Evolutionary conservation across 2,113 vertebrate genomes (phyloP), one percentile per base, ranked within the genome.

Genomic region (Eira barbara): DNA sequence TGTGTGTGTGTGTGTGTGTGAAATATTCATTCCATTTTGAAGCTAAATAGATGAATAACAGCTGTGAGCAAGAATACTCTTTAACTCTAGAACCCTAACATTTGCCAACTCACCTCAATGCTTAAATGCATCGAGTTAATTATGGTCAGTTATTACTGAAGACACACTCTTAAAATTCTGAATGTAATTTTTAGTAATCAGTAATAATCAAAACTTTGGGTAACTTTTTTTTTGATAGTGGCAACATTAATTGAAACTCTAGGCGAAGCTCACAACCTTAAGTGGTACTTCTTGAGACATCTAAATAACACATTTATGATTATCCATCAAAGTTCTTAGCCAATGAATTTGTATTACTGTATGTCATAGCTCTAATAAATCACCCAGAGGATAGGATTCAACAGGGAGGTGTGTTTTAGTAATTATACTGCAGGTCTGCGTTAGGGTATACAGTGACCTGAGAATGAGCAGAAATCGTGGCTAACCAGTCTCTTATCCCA

Each of bases 221-320:
- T 89, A 27, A 78, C 12, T 65, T 74, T 47, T 74, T 47, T 89
- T 94, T 71, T 49, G 14, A 91, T 86, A 88, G 34, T 80, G 25
- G 5, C 52, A 73, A 14, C 10, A 34, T 81, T 91, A 67, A 78
- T 76, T 80, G 47, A 88, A 94, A 81, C 65, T 78, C 0, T 85
- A 36, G 95, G 10, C 57, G 15, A 88, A 82, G 17, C 45, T 91
- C 39, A 92, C 88, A 83, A 27, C 4, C 93, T 83, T 17, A 87
- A 57, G 9, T 82, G 39, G 7, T 90, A 69, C 7, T 2, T 86
- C 23, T 89, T 94, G 57, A 97, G 55, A 90, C 14, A 74, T 85
- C 10, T 91, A 86, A 95, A 45, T 95, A 94, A 96, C 27, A 69
- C 15, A 73, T 91, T 94, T 76, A 55, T 94, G 29, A 91, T 93